These are phyloP conservation scores for Echiichthys vipera DNA, from an alignment of 2,797 vertebrate genomes.

Conservation along the genomic window DNA sequence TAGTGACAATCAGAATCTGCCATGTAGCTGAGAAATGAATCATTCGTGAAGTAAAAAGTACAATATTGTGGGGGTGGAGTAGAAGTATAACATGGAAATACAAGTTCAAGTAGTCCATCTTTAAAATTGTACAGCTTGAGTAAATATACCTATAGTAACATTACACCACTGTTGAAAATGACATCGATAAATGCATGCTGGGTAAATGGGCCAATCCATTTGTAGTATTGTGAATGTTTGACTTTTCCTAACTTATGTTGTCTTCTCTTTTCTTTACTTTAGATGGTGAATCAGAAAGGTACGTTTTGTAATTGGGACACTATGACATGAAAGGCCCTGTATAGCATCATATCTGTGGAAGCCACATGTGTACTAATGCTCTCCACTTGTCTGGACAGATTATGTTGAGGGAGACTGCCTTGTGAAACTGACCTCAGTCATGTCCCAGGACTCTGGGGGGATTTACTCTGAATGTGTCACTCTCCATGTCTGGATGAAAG, in stretches of 20 bases:
- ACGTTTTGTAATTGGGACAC: background rate
- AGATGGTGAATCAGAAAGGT: slow-evolving; percentile 44
- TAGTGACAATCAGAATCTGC: too few relatives aligned
- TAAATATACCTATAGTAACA: too few relatives aligned
- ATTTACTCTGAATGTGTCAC: slow-evolving; percentile 30
- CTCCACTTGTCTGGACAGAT: slow-evolving; percentile 43
- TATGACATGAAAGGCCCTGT: background rate
- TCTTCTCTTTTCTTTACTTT: background rate
- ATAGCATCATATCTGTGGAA: background rate
- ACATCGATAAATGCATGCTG: too few relatives aligned
- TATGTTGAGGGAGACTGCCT: slow-evolving; percentile 24
- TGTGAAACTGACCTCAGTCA: slow-evolving; percentile 40
- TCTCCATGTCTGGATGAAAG: slow-evolving; percentile 44
- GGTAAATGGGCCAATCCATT: background rate
- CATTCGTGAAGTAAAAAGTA: too few relatives aligned
- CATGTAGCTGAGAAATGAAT: too few relatives aligned
- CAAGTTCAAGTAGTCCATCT: too few relatives aligned
- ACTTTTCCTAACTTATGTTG: background rate
- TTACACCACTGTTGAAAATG: too few relatives aligned
- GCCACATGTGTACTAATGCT: background rate
- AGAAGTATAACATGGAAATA: too few relatives aligned
- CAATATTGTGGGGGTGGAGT: too few relatives aligned
- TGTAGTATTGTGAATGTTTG: background rate
- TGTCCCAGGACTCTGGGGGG: accelerated
- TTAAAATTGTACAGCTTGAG: too few relatives aligned